Conservation (phyloP, 23 tunicate species). For the Halocynthia aurantium region DNA sequence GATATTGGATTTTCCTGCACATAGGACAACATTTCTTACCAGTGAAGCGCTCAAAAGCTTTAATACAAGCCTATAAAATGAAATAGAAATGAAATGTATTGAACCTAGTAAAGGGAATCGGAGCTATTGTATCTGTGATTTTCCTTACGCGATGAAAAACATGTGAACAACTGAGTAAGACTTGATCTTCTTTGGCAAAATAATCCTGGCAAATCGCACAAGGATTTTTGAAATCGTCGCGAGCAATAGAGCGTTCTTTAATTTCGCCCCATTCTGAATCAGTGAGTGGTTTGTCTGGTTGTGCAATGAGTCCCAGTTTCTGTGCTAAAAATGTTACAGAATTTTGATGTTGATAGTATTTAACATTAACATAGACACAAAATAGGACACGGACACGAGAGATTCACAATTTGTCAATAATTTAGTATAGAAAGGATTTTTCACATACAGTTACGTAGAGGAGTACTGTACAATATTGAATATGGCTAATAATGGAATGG, state of each 20-base stretch:
- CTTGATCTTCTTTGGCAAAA: conserved; percentile 86
- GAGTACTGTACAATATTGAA: no score
- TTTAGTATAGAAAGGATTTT: no score
- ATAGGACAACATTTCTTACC: conserved; percentile 86
- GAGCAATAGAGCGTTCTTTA: conserved; percentile 42
- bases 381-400: no score
- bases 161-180: conserved; percentile 86
- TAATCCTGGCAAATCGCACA: conserved; percentile 91
- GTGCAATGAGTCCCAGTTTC: conserved; percentile 70
- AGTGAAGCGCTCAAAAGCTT: conserved; percentile 83
- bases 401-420: no score
- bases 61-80: conserved; percentile 56
- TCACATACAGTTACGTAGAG: no score
- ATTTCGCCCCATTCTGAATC: conserved; percentile 60
- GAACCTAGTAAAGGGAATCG: no score
- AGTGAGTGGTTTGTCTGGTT: conserved; percentile 43
- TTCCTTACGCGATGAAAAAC: conserved; percentile 78
- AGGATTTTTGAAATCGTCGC: conserved; percentile 86
- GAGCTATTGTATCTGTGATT: neutral
- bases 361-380: no score
- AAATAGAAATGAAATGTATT: neutral
- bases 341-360: neutral
- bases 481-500: no score
- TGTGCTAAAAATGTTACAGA: conserved; percentile 46
- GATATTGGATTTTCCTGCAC: conserved; percentile 81